Evolutionary conservation across 1,140 invertebrate species (phyloP).

Genomic region (Brachionus calyciflorus): DNA sequence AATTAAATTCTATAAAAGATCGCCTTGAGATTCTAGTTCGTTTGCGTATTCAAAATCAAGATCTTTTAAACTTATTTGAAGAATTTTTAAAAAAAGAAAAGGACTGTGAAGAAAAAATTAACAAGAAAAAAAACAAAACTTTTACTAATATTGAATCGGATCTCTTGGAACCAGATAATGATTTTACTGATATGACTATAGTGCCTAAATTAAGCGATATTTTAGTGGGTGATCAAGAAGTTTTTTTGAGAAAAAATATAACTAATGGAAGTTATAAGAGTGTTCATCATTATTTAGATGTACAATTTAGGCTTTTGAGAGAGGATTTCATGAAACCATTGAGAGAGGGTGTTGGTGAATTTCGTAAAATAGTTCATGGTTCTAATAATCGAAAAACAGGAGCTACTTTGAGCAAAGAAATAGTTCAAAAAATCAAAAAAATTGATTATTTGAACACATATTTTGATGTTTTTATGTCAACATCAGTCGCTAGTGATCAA

Average conservation of each 20-base stretch:
- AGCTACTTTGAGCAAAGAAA: background rate
- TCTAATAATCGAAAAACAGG: background rate
- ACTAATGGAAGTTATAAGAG: conserved; percentile 65
- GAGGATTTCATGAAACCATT: conserved; percentile 67
- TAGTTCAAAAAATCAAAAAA: background rate
- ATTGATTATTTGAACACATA: conserved; percentile 34
- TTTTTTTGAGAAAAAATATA: conserved; percentile 65
- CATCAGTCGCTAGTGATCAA: background rate
- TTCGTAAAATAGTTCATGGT: conserved; percentile 47
- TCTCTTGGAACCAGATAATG: conserved; percentile 48
- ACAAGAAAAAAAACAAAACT: background rate
- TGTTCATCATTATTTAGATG: conserved; percentile 71
- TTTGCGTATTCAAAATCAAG: background rate
- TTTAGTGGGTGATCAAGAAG: conserved; percentile 48
- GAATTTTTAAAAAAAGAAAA: background rate
- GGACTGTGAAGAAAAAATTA: background rate
- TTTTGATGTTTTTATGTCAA: conserved; percentile 15
- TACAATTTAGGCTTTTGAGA: conserved; percentile 70
- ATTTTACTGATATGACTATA: conserved; percentile 55
- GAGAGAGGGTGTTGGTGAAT: conserved; percentile 56
- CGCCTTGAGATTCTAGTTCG: background rate
- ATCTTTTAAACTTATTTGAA: background rate
- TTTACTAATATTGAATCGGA: background rate
- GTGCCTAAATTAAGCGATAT: conserved; percentile 54
- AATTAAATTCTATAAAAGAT: background rate